Percentiles rank a stretch among this genome's conserved stretches.
Conservation (phyloP, 2,113 vertebrate species). For the Phylloscopus trochilus region DNA sequence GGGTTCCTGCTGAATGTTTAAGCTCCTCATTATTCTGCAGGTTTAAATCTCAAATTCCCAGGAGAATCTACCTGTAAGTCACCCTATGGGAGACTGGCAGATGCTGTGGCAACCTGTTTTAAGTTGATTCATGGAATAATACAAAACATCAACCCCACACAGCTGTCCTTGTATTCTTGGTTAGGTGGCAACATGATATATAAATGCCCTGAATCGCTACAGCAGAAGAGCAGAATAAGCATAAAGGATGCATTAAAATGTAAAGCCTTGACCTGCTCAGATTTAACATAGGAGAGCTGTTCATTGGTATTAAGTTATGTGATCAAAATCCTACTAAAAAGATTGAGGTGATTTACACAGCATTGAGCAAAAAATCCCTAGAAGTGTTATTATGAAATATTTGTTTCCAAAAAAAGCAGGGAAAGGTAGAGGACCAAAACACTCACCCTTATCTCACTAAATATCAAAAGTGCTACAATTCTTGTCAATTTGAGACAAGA, state of each 20-base stretch:
- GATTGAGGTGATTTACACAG: background rate
- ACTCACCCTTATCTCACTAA: background rate
- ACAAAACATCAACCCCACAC: background rate
- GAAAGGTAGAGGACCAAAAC: background rate
- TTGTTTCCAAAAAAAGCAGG: background rate
- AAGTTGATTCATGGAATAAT: background rate
- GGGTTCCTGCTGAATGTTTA: background rate
- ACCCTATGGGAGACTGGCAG: background rate
- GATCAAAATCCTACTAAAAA: conserved; percentile 1
- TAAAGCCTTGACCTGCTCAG: conserved; percentile 10
- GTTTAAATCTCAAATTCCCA: background rate
- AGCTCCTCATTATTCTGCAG: background rate
- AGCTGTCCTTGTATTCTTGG: background rate
- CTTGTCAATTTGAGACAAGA: background rate
- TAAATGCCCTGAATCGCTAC: background rate
- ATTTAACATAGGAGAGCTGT: background rate
- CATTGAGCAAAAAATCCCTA: background rate
- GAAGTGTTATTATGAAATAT: background rate
- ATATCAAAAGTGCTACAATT: background rate
- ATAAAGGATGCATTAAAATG: conserved; percentile 43
- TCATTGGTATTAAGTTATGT: background rate
- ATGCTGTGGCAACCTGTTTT: background rate
- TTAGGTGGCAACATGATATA: conserved; percentile 19
- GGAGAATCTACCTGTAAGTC: background rate
- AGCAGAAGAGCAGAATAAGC: background rate